Conservation (phyloP, 2,797 vertebrate genomes). For the Lemur catta region DNA sequence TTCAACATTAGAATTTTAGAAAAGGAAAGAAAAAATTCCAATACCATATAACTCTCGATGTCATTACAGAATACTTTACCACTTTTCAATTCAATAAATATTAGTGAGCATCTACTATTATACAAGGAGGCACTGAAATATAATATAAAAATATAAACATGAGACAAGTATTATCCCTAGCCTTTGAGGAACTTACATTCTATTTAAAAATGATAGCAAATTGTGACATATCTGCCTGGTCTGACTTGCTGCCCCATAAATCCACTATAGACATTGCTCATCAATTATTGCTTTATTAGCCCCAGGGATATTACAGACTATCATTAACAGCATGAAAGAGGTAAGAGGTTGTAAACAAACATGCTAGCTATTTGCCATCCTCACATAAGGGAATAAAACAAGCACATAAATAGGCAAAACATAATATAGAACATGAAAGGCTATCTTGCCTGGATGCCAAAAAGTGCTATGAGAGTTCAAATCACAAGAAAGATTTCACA, state of each 20-base stretch:
- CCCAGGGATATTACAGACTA: background rate
- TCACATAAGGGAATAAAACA: background rate
- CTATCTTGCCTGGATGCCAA: background rate
- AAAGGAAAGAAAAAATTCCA: background rate
- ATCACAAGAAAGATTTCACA: conserved; percentile 20
- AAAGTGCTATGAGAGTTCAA: background rate
- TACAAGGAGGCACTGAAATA: background rate
- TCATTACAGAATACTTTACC: background rate
- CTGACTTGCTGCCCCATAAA: background rate
- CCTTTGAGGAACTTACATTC: background rate
- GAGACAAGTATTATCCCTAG: background rate
- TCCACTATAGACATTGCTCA: background rate
- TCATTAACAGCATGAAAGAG: background rate
- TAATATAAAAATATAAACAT: background rate
- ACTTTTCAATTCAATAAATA: background rate
- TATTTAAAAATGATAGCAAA: background rate
- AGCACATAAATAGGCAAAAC: background rate
- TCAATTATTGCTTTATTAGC: background rate
- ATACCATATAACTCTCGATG: background rate
- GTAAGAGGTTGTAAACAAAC: background rate
- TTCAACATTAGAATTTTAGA: conserved; percentile 40
- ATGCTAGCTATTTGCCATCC: background rate
- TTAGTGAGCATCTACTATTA: background rate
- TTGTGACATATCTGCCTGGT: background rate
- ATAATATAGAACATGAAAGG: background rate